Percentiles rank a stretch among this genome's conserved stretches.
These are phyloP conservation scores for Pectinophora gossypiella DNA, from an alignment of 1,140 invertebrate genomes.

Conservation along the genomic window DNA sequence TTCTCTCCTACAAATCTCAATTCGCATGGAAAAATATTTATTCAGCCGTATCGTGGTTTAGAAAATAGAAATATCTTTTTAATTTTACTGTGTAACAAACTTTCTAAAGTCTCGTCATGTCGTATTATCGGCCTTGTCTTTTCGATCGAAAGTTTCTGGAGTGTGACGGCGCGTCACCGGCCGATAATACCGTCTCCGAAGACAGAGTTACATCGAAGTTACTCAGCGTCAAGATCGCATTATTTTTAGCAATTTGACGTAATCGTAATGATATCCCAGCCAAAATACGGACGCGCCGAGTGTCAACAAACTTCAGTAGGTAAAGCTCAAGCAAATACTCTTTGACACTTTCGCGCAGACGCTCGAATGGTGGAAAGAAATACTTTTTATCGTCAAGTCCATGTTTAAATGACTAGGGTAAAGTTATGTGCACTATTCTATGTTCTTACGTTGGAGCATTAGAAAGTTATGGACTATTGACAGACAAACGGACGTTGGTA, in stretches of 20 bases:
- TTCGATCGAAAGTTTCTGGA: slow-evolving; percentile 20
- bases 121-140: not conserved
- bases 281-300: not conserved
- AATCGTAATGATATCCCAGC: slow-evolving; percentile 48
- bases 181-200: slow-evolving; percentile 44
- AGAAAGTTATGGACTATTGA: not conserved
- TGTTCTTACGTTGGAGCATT: slow-evolving; percentile 17
- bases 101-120: slow-evolving; percentile 7
- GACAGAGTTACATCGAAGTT: slow-evolving; percentile 58
- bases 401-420: no score
- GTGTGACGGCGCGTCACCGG: slow-evolving; percentile 26
- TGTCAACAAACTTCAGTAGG: not conserved
- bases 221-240: slow-evolving; percentile 24
- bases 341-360: no score
- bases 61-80: not conserved
- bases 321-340: not conserved
- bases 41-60: not conserved
- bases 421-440: no score
- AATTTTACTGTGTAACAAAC: not conserved
- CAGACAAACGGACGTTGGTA: not conserved
- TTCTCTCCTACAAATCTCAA: not conserved
- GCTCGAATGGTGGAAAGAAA: no score
- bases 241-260: slow-evolving; percentile 53
- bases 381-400: no score
- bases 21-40: not conserved